These are phyloP conservation scores for Siniperca obscura DNA, from an alignment of 2,797 vertebrate genomes.

Conservation along the genomic window DNA sequence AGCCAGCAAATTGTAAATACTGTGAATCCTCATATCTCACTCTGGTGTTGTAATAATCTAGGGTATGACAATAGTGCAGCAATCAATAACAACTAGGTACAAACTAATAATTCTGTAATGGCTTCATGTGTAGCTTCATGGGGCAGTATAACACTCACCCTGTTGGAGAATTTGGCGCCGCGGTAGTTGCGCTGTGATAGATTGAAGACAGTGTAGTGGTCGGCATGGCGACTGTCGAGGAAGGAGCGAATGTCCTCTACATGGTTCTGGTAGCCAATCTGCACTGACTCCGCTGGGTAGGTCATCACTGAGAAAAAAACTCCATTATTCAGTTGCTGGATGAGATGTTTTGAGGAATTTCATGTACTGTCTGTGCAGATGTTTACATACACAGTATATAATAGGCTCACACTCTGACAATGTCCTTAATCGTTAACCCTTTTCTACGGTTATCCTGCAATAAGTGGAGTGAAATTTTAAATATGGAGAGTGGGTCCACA, in stretches of 20 bases:
- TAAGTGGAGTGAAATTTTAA: neutral
- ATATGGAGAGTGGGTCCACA: slow-evolving; percentile 4
- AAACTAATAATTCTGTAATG: neutral
- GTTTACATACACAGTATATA: neutral
- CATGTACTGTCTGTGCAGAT: neutral
- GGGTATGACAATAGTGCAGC: slow-evolving; percentile 3
- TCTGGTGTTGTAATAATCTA: slow-evolving; percentile 4
- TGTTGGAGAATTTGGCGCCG: slow-evolving; percentile 98
- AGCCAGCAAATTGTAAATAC: slow-evolving; percentile 15
- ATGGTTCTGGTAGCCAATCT: slow-evolving; percentile 97
- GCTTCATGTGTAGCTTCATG: neutral
- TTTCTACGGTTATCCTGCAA: neutral
- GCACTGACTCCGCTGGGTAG: slow-evolving; percentile 94
- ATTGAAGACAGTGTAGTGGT: slow-evolving; percentile 99
- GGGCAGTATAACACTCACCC: slow-evolving; percentile 84
- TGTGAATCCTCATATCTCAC: neutral
- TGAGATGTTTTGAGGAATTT: neutral
- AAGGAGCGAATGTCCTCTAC: slow-evolving; percentile 98
- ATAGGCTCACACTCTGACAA: neutral
- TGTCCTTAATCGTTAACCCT: neutral
- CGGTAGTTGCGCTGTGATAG: slow-evolving; percentile 97
- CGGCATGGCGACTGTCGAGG: slow-evolving; percentile 95
- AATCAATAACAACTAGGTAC: neutral
- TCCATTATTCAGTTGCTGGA: neutral
- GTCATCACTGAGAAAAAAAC: slow-evolving; percentile 91